Conservation (phyloP, 2,797 vertebrate genomes). For the Hyperoplus lanceolatus region DNA sequence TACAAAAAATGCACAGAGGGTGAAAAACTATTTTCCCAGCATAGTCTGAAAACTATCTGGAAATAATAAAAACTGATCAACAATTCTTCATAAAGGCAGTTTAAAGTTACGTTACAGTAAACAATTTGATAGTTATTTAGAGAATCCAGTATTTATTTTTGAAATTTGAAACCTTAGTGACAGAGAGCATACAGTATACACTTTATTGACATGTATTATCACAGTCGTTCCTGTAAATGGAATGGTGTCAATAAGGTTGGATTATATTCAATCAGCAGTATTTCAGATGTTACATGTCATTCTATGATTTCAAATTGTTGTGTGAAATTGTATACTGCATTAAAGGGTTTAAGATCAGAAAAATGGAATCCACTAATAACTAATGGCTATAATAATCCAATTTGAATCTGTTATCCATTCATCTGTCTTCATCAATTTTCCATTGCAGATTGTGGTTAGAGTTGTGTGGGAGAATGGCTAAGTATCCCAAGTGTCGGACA, state of each 20-base stretch:
- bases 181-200: not conserved
- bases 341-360: not conserved
- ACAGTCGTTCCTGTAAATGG: not conserved
- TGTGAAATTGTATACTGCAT: not conserved
- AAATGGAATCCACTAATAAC: slow-evolving; percentile 7
- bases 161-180: not conserved
- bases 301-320: slow-evolving; percentile 3
- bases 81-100: not conserved
- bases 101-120: not conserved
- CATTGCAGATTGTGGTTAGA: slow-evolving; percentile 4
- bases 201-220: not conserved
- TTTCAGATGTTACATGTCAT: not conserved
- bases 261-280: not conserved
- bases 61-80: not conserved
- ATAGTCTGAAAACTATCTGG: not conserved
- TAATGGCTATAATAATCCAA: slow-evolving; percentile 19
- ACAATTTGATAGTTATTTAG: not conserved
- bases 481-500: slow-evolving; percentile 1
- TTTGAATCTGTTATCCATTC: slow-evolving; percentile 1
- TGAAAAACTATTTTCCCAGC: no score
- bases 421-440: slow-evolving; percentile 7
- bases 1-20: no score
- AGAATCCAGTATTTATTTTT: not conserved
- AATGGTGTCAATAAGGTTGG: not conserved
- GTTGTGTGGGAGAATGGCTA: not conserved